Percentiles rank a stretch among this genome's conserved stretches.
These are phyloP conservation scores for Aphelinus atriplicis DNA, from an alignment of 1,140 invertebrate species.

Conservation along the genomic window DNA sequence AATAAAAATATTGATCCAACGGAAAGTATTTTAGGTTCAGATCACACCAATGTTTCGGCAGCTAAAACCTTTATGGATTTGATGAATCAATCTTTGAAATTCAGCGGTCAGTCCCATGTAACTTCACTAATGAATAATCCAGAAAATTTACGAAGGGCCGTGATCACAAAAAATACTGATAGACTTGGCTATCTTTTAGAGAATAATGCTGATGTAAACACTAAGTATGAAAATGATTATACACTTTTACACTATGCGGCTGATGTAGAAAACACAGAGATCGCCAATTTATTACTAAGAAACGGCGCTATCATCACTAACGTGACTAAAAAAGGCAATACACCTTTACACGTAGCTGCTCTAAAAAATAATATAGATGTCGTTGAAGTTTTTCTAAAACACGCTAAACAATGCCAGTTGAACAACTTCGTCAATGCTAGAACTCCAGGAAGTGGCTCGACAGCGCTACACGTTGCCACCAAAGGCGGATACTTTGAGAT, in stretches of 20 bases:
- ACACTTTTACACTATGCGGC: constrained; percentile 38
- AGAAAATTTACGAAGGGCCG: neutral
- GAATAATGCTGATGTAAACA: constrained; percentile 29
- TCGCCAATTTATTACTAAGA: constrained; percentile 66
- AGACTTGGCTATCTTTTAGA: constrained; percentile 19
- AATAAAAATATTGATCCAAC: neutral
- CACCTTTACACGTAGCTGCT: constrained; percentile 75
- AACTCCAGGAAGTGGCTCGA: constrained; percentile 18
- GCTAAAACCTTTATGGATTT: too few species aligned
- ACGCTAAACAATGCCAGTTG: constrained; percentile 12
- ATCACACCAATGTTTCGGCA: too few species aligned
- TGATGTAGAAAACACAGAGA: constrained; percentile 48
- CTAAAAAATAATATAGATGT: constrained; percentile 7
- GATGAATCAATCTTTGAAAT: too few species aligned
- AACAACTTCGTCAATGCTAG: constrained; percentile 27
- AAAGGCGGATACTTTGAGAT: constrained; percentile 39
- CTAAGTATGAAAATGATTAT: constrained; percentile 31
- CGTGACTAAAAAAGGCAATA: constrained; percentile 68
- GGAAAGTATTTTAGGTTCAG: too few species aligned
- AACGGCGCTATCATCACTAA: constrained; percentile 64
- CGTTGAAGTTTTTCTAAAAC: constrained; percentile 21
- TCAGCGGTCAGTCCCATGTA: constrained; percentile 20
- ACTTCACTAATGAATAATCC: neutral
- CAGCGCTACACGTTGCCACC: constrained; percentile 45
- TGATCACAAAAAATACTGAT: neutral